phyloP scores from a whole-genome alignment of 2,888 invertebrate species.

The Acronicta leporina region DNA sequence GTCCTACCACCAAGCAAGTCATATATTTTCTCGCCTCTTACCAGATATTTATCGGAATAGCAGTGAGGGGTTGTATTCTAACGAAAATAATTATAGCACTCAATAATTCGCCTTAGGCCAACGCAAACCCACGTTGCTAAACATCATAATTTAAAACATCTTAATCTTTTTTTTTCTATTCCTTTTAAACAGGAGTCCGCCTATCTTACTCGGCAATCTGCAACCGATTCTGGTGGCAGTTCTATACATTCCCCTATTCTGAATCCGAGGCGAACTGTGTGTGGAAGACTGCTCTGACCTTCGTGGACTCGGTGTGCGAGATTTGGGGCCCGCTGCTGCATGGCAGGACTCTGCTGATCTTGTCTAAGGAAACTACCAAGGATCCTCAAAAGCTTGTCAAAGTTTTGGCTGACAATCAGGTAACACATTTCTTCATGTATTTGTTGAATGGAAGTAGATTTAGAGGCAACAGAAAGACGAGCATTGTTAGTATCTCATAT shows the following conservation, averaged over 20 bases:
- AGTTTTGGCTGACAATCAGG: constrained; percentile 92
- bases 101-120: too few species aligned
- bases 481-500: too few species aligned
- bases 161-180: neutral
- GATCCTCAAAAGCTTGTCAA: constrained; percentile 93
- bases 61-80: too few species aligned
- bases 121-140: too few species aligned
- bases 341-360: constrained; percentile 91
- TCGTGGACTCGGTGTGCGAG: constrained; percentile 96
- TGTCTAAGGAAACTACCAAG: constrained; percentile 92
- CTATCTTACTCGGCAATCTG: constrained; percentile 93
- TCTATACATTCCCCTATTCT: constrained; percentile 93
- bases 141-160: too few species aligned
- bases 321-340: constrained; percentile 95
- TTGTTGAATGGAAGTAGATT: too few species aligned
- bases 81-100: too few species aligned
- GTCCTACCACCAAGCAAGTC: too few species aligned
- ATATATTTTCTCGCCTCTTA: too few species aligned
- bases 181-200: constrained; percentile 91
- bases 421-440: constrained; percentile 60
- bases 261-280: constrained; percentile 92
- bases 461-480: too few species aligned
- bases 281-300: constrained; percentile 97
- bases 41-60: too few species aligned
- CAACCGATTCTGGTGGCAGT: constrained; percentile 97